Evolutionary conservation across 2,113 vertebrate genomes (phyloP).

Genomic region (Gnathonemus longibarbis): DNA sequence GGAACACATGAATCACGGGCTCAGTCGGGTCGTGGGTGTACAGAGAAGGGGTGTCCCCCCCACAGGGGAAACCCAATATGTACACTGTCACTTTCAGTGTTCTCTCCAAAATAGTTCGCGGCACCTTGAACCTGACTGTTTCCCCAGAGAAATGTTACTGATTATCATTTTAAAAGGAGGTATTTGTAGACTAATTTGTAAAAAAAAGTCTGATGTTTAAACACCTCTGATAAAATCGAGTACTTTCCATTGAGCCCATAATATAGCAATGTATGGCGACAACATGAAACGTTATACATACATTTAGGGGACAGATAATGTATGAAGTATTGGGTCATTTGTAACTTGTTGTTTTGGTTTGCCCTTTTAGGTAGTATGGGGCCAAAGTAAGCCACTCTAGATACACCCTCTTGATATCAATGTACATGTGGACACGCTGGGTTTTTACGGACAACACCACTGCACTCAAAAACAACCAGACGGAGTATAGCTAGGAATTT

Average conservation of each 20-base stretch:
- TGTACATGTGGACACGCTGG: background rate
- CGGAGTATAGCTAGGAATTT: background rate
- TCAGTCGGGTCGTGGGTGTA: slow-evolving; percentile 35
- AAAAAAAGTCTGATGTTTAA: background rate
- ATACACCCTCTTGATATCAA: background rate
- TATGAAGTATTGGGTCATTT: background rate
- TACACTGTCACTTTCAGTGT: slow-evolving; percentile 14
- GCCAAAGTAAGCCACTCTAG: background rate
- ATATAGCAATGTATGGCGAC: background rate
- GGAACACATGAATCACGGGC: slow-evolving; percentile 35
- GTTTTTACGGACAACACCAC: background rate
- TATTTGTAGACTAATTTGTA: background rate
- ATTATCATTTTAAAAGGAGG: background rate
- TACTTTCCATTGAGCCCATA: background rate
- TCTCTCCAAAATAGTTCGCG: background rate
- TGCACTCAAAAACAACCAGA: background rate
- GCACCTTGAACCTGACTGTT: background rate
- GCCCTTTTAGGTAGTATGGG: background rate
- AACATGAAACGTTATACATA: background rate
- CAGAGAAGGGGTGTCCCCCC: slow-evolving; percentile 52
- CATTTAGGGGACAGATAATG: background rate
- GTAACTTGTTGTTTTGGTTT: background rate
- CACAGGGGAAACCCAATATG: slow-evolving; percentile 41
- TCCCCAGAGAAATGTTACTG: background rate
- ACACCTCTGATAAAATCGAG: background rate